phyloP scores from a whole-genome alignment of 1,140 invertebrate species.

The Steinernema feltiae region DNA sequence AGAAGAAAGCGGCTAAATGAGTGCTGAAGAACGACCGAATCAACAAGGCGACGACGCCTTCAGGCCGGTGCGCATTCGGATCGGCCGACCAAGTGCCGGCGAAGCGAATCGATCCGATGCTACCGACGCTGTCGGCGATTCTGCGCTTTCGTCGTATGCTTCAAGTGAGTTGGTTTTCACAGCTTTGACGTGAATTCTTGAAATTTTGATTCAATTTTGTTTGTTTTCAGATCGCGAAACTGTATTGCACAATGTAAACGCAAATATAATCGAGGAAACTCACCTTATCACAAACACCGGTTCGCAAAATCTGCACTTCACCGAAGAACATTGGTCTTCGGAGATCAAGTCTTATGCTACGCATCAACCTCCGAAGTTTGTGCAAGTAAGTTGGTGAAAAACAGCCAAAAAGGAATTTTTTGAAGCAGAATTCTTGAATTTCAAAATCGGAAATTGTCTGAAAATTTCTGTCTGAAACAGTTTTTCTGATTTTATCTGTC shows the following conservation, averaged over 20 bases:
- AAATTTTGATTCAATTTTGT: background rate
- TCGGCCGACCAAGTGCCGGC: background rate
- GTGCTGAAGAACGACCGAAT: constrained; percentile 10
- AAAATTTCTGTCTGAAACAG: no score
- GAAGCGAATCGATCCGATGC: background rate
- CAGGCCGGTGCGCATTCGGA: background rate
- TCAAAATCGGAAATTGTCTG: no score
- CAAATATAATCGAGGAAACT: background rate
- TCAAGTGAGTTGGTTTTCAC: background rate
- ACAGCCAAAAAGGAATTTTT: background rate
- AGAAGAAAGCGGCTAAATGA: background rate
- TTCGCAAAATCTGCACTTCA: constrained; percentile 40
- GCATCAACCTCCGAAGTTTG: constrained; percentile 48
- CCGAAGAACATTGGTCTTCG: constrained; percentile 54
- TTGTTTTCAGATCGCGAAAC: background rate
- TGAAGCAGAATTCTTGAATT: no score
- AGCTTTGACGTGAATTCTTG: background rate
- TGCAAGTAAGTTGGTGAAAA: constrained; percentile 38
- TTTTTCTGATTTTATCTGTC: no score
- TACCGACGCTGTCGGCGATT: background rate
- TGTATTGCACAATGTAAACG: background rate
- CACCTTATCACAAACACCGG: constrained; percentile 32
- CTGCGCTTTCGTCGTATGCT: background rate
- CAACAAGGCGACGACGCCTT: background rate
- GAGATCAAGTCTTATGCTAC: constrained; percentile 52